Evolutionary conservation across 2,797 vertebrate genomes (phyloP), one percentile per base, ranked within the genome.

Genomic region (Hydrocynus forskahlii): DNA sequence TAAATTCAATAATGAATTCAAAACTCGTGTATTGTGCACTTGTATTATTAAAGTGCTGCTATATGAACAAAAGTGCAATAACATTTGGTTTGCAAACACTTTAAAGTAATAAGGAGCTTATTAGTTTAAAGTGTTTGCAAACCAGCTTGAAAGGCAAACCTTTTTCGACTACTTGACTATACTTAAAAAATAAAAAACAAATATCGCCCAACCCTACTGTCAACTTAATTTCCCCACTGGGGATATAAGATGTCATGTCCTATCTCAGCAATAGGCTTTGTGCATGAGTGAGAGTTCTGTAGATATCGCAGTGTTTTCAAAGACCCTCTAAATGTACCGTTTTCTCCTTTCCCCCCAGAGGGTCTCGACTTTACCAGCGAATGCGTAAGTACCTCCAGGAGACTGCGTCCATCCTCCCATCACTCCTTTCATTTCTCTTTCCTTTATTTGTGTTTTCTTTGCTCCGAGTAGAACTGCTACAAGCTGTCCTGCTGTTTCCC

Each of bases 301-400:
- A 50, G 55, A 75, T 38, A 19, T 45, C n/a, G 45, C 38, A 38
- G 4, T 17, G 57, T 48, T 17, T 19, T 21, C 45, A 19, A 64
- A 62, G 19, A 52, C 40, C 25, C 23, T 72, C 67, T 72, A 64
- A 83, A 76, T 29, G 8, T 23, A 38, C 7, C 25, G 25, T 57
- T 5, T 35, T 78, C 52, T 81, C 19, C 71, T 62, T 14, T 40
- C 66, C 81, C 78, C 77, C 82, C 90, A 94, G 94, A 94, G 14
- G 90, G 89, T 16, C 89, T 91, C 0, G 92, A 94, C 76, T 92
- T 93, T 60, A 92, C 90, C 89, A 91, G 67, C 59, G 83, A 90
- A 38, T 91, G 90, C 76, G 94, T 95, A 86, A 94, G 94, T 94
- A 88, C 83, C 68, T 1, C 43, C 40, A 54, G 57, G 66, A 69